phyloP scores from a whole-genome alignment of 1,140 invertebrate genomes.

The Drosophila mayri region DNA sequence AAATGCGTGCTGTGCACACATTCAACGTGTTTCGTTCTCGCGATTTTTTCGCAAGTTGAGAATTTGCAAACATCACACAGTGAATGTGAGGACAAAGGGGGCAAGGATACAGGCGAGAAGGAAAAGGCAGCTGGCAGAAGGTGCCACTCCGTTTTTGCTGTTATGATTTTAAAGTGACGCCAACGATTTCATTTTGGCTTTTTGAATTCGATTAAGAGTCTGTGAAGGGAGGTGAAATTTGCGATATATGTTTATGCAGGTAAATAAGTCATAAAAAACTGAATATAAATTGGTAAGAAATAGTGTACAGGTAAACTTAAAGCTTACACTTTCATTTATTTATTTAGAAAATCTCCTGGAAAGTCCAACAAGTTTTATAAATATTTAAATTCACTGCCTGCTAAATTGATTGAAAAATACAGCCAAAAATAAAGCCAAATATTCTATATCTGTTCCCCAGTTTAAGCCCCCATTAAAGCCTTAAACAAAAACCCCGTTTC shows the following conservation, averaged over 20 bases:
- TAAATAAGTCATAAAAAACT: not conserved
- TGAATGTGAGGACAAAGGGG: not conserved
- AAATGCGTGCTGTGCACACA: slow-evolving; percentile 23
- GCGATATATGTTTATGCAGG: not conserved
- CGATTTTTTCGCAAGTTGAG: slow-evolving; percentile 49
- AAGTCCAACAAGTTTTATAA: too few relatives aligned
- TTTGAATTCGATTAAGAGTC: slow-evolving; percentile 1
- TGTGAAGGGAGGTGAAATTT: not conserved
- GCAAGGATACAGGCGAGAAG: not conserved
- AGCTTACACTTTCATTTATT: not conserved
- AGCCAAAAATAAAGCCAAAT: not conserved
- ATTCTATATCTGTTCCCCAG: not conserved
- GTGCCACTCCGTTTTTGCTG: slow-evolving; percentile 23
- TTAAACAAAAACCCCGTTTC: not conserved
- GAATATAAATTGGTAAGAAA: not conserved
- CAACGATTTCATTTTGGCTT: slow-evolving; percentile 21
- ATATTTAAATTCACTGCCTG: not conserved
- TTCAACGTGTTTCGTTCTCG: slow-evolving; percentile 37
- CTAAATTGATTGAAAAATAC: too few relatives aligned
- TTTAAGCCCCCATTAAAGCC: not conserved
- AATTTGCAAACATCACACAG: slow-evolving; percentile 51
- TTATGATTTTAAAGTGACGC: slow-evolving; percentile 41
- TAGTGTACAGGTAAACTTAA: not conserved
- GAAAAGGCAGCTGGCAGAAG: slow-evolving; percentile 1
- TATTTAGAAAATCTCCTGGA: not conserved